Conservation (phyloP, 2,113 vertebrate species). For the Neoarius graeffei region DNA sequence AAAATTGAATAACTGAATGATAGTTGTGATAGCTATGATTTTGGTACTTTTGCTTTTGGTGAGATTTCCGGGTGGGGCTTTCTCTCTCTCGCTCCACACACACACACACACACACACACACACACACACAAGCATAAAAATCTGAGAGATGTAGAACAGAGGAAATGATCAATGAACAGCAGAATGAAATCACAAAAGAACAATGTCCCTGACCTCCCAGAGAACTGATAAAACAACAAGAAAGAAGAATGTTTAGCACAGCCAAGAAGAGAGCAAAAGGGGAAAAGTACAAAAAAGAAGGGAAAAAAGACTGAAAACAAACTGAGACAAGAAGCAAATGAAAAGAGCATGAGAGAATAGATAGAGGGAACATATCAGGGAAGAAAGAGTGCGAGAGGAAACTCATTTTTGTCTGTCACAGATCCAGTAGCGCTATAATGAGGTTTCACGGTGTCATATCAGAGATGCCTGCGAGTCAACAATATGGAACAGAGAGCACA, state of each 20-base stretch:
- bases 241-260: background rate
- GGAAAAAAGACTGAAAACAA: background rate
- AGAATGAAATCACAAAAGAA: constrained; percentile 27
- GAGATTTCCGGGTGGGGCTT: background rate
- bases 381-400: constrained; percentile 28
- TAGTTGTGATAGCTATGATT: background rate
- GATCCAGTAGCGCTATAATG: constrained; percentile 33
- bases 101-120: constrained; percentile 30
- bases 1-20: background rate
- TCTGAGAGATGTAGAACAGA: constrained; percentile 23
- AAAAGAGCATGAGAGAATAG: background rate
- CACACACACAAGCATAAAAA: constrained; percentile 5
- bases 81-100: background rate
- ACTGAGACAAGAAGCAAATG: constrained; percentile 12
- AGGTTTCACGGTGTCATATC: constrained; percentile 33
- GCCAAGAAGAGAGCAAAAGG: constrained; percentile 4
- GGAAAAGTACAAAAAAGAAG: background rate
- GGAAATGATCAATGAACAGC: constrained; percentile 30
- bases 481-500: constrained; percentile 13
- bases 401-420: constrained; percentile 43
- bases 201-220: background rate
- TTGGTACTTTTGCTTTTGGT: background rate
- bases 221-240: constrained; percentile 16
- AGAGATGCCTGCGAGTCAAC: constrained; percentile 27
- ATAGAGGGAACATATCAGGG: constrained; percentile 49